These are phyloP conservation scores for Lasioglossum zephyrum DNA, from an alignment of 2,888 invertebrate genomes.

Conservation along the genomic window DNA sequence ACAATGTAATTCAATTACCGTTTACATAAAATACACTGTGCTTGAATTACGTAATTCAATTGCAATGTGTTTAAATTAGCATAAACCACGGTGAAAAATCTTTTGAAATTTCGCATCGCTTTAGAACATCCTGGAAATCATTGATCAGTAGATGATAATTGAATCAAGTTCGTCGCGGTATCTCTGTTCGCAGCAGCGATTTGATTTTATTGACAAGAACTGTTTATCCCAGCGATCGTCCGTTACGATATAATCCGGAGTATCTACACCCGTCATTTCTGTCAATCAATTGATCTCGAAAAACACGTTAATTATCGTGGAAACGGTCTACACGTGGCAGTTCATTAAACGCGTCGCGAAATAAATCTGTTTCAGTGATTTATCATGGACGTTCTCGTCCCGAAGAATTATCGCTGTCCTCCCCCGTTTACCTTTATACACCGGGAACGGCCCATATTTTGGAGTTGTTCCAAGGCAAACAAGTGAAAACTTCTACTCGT, in stretches of 20 bases:
- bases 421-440: neutral
- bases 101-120: no score
- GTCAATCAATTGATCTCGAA: neutral
- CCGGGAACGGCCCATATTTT: neutral
- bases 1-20: no score
- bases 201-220: neutral
- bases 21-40: no score
- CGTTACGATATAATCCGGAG: neutral
- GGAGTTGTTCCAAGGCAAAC: conserved; percentile 1
- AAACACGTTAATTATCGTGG: neutral
- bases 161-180: neutral
- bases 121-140: neutral
- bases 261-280: neutral
- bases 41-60: no score
- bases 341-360: neutral
- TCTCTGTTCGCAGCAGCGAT: neutral
- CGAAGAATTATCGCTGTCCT: neutral
- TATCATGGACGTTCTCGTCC: neutral
- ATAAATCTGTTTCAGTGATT: neutral
- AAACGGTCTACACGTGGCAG: neutral
- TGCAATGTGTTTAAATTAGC: no score
- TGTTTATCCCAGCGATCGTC: neutral
- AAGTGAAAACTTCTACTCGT: neutral
- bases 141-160: neutral
- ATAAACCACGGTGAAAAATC: no score